These are phyloP conservation scores for Aurelia aurita DNA, from an alignment of 30 jellyfish, hydroid and myxozoan species.

Conservation along the genomic window DNA sequence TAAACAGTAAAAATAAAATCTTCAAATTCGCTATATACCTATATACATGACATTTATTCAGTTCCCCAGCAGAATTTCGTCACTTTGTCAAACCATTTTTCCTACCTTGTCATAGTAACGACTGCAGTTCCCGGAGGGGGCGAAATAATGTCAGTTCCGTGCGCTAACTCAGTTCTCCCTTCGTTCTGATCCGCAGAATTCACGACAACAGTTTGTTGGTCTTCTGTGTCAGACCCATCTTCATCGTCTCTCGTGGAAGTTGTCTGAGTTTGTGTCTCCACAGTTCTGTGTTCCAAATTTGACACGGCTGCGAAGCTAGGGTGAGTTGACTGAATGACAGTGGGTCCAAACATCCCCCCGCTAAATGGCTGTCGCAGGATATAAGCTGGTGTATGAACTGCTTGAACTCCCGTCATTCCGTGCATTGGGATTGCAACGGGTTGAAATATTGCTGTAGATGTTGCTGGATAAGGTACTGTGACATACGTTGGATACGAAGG, in stretches of 20 bases:
- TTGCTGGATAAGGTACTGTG: slow-evolving; percentile 96
- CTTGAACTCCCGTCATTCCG: slow-evolving; percentile 82
- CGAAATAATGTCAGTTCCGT: slow-evolving; percentile 34
- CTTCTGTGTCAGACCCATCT: slow-evolving; percentile 13
- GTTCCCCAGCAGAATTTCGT: not conserved
- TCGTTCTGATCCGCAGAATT: slow-evolving; percentile 26
- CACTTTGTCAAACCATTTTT: not conserved
- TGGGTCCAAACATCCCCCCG: slow-evolving; percentile 87
- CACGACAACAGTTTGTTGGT: not conserved
- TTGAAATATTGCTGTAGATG: slow-evolving; percentile 97
- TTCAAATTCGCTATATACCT: slow-evolving; percentile 40
- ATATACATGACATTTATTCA: slow-evolving; percentile 13
- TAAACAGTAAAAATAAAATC: not conserved
- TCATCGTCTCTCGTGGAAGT: slow-evolving; percentile 40
- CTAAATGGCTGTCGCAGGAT: slow-evolving; percentile 93
- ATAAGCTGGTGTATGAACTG: slow-evolving; percentile 97
- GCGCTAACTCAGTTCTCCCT: slow-evolving; percentile 29
- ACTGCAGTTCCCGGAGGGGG: slow-evolving; percentile 13
- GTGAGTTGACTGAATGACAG: slow-evolving; percentile 50
- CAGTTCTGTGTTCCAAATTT: slow-evolving; percentile 83
- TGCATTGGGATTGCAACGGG: slow-evolving; percentile 99
- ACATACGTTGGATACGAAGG: slow-evolving; percentile 95
- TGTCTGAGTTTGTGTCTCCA: slow-evolving; percentile 88
- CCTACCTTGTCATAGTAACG: not conserved
- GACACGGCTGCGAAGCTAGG: slow-evolving; percentile 56